Percentiles rank a stretch among this genome's conserved stretches.
phyloP scores from a whole-genome alignment of 2,888 invertebrate genomes.

The Rhimphoctona megacephalus region DNA sequence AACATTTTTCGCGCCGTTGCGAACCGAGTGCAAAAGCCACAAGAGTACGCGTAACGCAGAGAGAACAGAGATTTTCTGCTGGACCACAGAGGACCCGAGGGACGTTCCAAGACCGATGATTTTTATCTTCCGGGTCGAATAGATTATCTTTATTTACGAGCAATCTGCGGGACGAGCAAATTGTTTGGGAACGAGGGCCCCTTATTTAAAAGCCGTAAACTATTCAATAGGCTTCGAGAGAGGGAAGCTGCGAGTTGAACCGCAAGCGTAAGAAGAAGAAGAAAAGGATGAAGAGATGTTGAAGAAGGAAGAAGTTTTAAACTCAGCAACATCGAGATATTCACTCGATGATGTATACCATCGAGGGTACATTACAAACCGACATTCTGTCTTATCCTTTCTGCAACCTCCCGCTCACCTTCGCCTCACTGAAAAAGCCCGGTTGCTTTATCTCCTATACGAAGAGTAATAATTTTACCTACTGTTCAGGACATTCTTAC shows the following conservation, averaged over 20 bases:
- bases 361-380: slow-evolving; percentile 51
- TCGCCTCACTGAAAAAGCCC: slow-evolving; percentile 32
- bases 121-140: slow-evolving; percentile 85
- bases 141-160: slow-evolving; percentile 85
- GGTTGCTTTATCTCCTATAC: slow-evolving; percentile 34
- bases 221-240: slow-evolving; percentile 78
- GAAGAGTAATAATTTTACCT: slow-evolving; percentile 43
- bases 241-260: slow-evolving; percentile 58
- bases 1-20: slow-evolving; percentile 55
- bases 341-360: slow-evolving; percentile 58
- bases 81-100: slow-evolving; percentile 57
- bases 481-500: slow-evolving; percentile 20
- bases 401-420: slow-evolving; percentile 23
- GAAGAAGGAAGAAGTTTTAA: slow-evolving; percentile 55
- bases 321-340: slow-evolving; percentile 47
- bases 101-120: slow-evolving; percentile 74
- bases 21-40: slow-evolving; percentile 54
- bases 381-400: slow-evolving; percentile 30
- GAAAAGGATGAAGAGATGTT: slow-evolving; percentile 39
- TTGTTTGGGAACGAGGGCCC: slow-evolving; percentile 83
- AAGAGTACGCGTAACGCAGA: slow-evolving; percentile 47
- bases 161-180: slow-evolving; percentile 83
- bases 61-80: slow-evolving; percentile 39
- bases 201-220: slow-evolving; percentile 84
- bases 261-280: slow-evolving; percentile 35